Percentiles rank a stretch among this genome's conserved stretches.
Conservation (phyloP, 2,888 invertebrate genomes). For the Priocnemis perturbator region DNA sequence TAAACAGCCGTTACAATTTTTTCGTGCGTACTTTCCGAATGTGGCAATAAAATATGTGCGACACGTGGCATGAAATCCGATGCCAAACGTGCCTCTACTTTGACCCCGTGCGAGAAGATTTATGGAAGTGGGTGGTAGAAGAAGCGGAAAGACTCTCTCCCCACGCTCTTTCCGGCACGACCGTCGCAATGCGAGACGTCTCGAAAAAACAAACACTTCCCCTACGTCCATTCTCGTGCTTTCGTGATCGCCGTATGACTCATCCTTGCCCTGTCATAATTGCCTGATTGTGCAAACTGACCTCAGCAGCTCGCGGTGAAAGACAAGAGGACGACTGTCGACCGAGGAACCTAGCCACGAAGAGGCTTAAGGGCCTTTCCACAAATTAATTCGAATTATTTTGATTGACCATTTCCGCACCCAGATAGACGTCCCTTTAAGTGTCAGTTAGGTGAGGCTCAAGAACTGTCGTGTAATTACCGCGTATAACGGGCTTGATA, state of each 20-base stretch:
- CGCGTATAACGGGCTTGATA: slow-evolving; percentile 47
- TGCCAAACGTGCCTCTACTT: slow-evolving; percentile 47
- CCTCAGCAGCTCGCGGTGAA: background rate
- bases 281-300: too few species aligned
- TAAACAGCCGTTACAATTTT: slow-evolving; percentile 54
- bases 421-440: slow-evolving; percentile 26
- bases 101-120: slow-evolving; percentile 55
- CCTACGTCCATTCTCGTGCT: background rate
- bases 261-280: too few species aligned
- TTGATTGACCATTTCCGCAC: slow-evolving; percentile 64
- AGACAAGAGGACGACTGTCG: background rate
- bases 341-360: too few species aligned
- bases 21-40: slow-evolving; percentile 39
- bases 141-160: background rate
- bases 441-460: slow-evolving; percentile 26
- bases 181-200: background rate
- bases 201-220: too few species aligned
- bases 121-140: slow-evolving; percentile 48
- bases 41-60: slow-evolving; percentile 58
- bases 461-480: slow-evolving; percentile 51
- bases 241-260: too few species aligned
- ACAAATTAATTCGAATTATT: slow-evolving; percentile 66
- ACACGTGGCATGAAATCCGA: slow-evolving; percentile 65
- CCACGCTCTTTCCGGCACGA: background rate
- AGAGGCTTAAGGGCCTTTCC: slow-evolving; percentile 9